Base-by-base conservation (phyloP, 2,888 invertebrate species). In the Pilophorus perplexus region DNA sequence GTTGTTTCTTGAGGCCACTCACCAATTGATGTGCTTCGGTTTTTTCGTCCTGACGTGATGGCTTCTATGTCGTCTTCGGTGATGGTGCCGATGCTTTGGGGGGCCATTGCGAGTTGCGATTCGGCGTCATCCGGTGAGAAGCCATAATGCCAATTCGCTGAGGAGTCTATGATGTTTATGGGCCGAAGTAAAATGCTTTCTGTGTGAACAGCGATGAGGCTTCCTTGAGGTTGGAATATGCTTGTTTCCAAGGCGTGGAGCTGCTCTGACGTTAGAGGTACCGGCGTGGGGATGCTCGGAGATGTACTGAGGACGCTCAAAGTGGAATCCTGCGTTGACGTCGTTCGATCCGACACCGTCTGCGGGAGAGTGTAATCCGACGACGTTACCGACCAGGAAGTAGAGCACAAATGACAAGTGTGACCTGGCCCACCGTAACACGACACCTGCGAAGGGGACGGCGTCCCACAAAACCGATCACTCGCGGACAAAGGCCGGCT, bases 301-400 rank as follows among this genome's bases (percentile, higher is more conserved):
- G 71, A 68, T 14, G 72, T 71, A 6, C 72, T 72, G 12, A 69
- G 71, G 12, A 73, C 64, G 64, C 73, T 73, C 8, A 72, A 23
- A 1, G 73, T 73, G 10, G 72, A 72, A 67, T 73, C 73, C 62
- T 73, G 73, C 10, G 73, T 73, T 6, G 73, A 73, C 5, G 68
- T 68, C 3, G 72, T 71, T 25, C 70, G 46, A 22, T 73, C 73
- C n/a, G 71, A 71, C 16, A 71, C 71, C n/a, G 72, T 72, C 66
- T 73, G 72, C 40, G 67, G 66, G 4, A 71, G 66, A 23, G 72
- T 72, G 38, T 68, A 68, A 46, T 67, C 67, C 40, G 69, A 67
- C 22, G 69, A 64, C 3, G 69, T 18, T n/a, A 42, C 33, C 5
- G 67, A 66, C 67, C 68, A 68, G 0, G 67, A 52, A 6, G 23